phyloP scores from a whole-genome alignment of 92 coral and sea anemone genomes.

The Hydrozoanthus gracilis region DNA sequence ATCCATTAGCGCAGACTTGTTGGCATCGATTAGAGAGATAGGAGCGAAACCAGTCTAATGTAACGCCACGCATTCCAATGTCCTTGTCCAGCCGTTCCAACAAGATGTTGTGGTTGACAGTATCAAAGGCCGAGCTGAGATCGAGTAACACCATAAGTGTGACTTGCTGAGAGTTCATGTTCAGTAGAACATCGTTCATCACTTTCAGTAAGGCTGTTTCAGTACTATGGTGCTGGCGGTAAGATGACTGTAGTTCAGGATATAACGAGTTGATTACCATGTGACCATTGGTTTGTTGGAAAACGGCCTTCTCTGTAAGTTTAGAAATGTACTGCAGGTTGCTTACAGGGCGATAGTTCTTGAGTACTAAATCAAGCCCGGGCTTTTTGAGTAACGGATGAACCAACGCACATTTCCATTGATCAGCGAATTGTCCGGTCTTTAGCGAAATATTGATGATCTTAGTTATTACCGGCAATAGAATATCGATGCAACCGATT shows the following conservation, averaged over 20 bases:
- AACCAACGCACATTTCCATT: slow-evolving; percentile 54
- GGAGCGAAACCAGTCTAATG: slow-evolving; percentile 46
- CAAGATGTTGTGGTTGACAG: slow-evolving; percentile 47
- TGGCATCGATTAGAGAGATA: slow-evolving; percentile 38
- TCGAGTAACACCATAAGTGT: not conserved
- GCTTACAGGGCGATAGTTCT: slow-evolving; percentile 45
- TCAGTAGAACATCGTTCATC: slow-evolving; percentile 62
- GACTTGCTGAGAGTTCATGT: slow-evolving; percentile 60
- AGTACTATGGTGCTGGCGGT: slow-evolving; percentile 52
- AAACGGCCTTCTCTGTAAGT: slow-evolving; percentile 56
- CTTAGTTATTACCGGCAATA: slow-evolving; percentile 54
- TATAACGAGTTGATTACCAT: slow-evolving; percentile 48
- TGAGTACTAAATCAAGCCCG: slow-evolving; percentile 13
- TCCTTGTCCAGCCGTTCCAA: slow-evolving; percentile 35
- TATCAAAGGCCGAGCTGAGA: not conserved
- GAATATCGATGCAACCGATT: slow-evolving; percentile 40
- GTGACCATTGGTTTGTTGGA: slow-evolving; percentile 44
- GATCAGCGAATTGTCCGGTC: slow-evolving; percentile 44
- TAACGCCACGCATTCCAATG: slow-evolving; percentile 46
- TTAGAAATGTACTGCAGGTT: slow-evolving; percentile 55
- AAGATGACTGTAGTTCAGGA: slow-evolving; percentile 61
- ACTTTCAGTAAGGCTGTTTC: slow-evolving; percentile 62
- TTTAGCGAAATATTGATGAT: slow-evolving; percentile 38
- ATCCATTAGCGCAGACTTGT: slow-evolving; percentile 50
- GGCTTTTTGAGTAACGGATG: slow-evolving; percentile 43